Evolutionary conservation across 2,797 vertebrate genomes (phyloP), one percentile per base, ranked within the genome.

Genomic region (Alauda arvensis): DNA sequence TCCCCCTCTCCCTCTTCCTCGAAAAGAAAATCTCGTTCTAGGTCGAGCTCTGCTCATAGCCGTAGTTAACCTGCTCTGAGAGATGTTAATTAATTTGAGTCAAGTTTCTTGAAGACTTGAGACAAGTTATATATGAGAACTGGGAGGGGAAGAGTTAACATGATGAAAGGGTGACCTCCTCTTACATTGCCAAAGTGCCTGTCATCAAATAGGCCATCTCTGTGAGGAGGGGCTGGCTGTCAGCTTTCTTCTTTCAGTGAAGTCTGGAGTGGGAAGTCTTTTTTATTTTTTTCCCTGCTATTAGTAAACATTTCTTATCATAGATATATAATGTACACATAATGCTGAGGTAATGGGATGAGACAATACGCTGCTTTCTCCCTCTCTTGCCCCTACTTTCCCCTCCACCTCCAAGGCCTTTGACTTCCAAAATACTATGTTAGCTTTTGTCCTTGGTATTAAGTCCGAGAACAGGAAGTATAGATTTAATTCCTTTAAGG

Each of bases 11-110:
- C 97, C 6, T 92, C 94, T 13, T 93, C 95, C 46, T 92, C 95
- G 62, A 97, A 97, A 93, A 96, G 96, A 88, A 97, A 96, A 95
- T 93, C 97, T 57, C 96, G 96, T 13, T 98, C 93, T 93, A 97
- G 98, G 21, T 98, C 97, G 29, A 97, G 96, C 51, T 98, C 98
- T 87, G 96, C 94, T 49, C 97, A 97, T 45, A 98, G 97, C 95
- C 97, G 95, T 83, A 96, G 94, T 95, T 97, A 96, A 94, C 89
- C 34, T 91, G 94, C 91, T 94, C 55, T 75, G 80, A 93, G 85
- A 94, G 71, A 61, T 90, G 77, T 92, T 93, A 89, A 92, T 75
- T 87, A 89, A 93, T 95, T 95, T 85, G 93, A 93, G 88, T 94
- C 94, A 92, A 92, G 93, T 96, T 96, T 94, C 93, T 92, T 68